Conservation (phyloP, 2,113 vertebrate species). For the Trichechus manatus region DNA sequence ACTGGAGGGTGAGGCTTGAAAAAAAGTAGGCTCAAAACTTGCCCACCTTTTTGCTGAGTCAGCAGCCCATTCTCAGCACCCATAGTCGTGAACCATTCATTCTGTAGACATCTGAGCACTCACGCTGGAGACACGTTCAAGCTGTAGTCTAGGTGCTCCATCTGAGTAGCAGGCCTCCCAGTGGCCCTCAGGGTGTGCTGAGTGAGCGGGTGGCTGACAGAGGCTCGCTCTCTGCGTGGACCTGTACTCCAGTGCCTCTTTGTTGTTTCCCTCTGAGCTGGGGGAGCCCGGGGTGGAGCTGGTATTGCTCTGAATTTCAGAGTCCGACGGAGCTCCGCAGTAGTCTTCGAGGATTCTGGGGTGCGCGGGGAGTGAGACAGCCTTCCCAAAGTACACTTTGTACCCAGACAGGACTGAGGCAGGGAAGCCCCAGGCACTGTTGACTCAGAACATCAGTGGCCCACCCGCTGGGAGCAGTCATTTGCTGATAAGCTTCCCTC, state of each 20-base stretch:
- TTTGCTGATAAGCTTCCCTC: slow-evolving; percentile 1
- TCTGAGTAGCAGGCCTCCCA: background rate
- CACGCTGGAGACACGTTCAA: background rate
- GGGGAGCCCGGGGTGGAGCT: background rate
- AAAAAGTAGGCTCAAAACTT: background rate
- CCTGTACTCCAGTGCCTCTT: background rate
- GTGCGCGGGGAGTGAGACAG: background rate
- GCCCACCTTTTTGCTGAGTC: background rate
- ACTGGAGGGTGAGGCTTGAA: background rate
- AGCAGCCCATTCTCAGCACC: background rate
- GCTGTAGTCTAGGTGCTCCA: background rate
- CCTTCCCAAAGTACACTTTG: background rate
- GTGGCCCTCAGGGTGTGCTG: accelerated
- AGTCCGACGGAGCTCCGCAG: background rate
- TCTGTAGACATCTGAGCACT: background rate
- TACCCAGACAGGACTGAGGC: background rate
- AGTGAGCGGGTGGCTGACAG: background rate
- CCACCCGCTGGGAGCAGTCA: background rate
- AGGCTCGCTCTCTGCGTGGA: background rate
- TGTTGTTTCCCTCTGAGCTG: background rate
- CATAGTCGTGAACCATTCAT: background rate
- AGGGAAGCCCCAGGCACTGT: background rate
- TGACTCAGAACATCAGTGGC: background rate
- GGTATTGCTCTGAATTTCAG: background rate
- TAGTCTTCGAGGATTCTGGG: background rate